Evolutionary conservation across 2,113 vertebrate species (phyloP), one percentile per base, ranked within the genome.

Genomic region (Alaudala cheleensis): DNA sequence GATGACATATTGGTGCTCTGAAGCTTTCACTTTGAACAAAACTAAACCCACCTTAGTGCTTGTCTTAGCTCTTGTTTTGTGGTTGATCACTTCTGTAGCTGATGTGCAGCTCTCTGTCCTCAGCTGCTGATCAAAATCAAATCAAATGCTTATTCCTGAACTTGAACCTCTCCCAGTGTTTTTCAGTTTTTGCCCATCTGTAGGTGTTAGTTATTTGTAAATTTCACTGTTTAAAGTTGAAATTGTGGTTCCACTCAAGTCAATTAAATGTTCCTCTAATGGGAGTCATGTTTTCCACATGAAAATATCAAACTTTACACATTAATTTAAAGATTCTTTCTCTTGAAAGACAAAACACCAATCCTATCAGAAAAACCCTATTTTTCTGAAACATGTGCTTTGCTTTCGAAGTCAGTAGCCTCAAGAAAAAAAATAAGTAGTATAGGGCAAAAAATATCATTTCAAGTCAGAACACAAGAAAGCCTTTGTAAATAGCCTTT

Each of bases 11-110:
- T 83, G 61, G 44, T 81, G 44, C 69, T 95, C 57, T 78, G 50
- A 89, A 92, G 84, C 57, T 72, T 91, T 92, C 26, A 13, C 57
- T 81, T 93, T 54, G 88, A 93, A 85, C 53, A 69, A 76, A 88
- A 77, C 66, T 71, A 37, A 90, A 86, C 21, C 0, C 2, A 60
- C 62, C 85, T 77, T 71, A 57, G 44, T 72, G 71, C 31, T 29
- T 85, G 39, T 83, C 66, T 70, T 45, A 9, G 47, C 47, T 90
- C 54, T 64, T 72, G 42, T 87, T 85, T 50, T 0, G 2, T 80
- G 58, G 34, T 51, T 70, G 84, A 76, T 34, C 0, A 8, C 22
- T 71, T 65, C 31, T 54, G 0, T 45, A 24, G 61, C 57, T 51
- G 53, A 34, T 56, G 45, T 72, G 61, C 31, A 45, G 25, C 12